A percentile compares a stretch with the other conserved stretches of the same genome.
These are phyloP conservation scores for Pseudeuparius sepicola DNA, from an alignment of 2,888 invertebrate species.

Conservation along the genomic window DNA sequence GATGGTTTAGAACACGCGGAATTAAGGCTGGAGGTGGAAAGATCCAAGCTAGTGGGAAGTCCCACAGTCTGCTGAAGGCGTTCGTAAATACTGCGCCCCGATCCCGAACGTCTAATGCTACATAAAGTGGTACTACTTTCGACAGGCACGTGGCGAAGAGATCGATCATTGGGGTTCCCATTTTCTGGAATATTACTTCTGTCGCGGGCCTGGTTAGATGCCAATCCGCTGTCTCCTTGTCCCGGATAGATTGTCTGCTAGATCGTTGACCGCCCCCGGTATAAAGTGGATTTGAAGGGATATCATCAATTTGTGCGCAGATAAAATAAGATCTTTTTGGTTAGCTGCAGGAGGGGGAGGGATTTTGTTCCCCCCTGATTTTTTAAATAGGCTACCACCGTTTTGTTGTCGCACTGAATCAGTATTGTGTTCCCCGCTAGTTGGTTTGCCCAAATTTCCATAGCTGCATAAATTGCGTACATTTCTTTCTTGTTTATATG, in stretches of 20 bases:
- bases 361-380: constrained; percentile 21
- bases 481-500: constrained; percentile 22
- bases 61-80: constrained; percentile 21
- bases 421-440: constrained; percentile 13
- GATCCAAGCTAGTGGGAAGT: constrained; percentile 22
- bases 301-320: no score
- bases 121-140: constrained; percentile 18
- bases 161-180: constrained; percentile 19
- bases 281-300: no score
- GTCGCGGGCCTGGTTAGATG: constrained; percentile 13
- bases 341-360: constrained; percentile 5
- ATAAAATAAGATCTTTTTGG: constrained; percentile 10
- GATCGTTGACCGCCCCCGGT: constrained; percentile 20
- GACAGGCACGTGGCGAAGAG: constrained; percentile 19
- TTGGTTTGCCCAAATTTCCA: neutral
- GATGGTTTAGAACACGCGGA: constrained; percentile 24
- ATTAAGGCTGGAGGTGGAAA: constrained; percentile 30
- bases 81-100: constrained; percentile 14
- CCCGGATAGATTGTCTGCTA: constrained; percentile 22
- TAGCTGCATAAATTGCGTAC: constrained; percentile 16
- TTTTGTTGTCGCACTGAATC: constrained; percentile 21
- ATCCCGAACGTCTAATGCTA: constrained; percentile 16
- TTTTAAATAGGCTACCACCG: constrained; percentile 19
- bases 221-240: constrained; percentile 18
- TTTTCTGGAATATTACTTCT: constrained; percentile 16